Percentiles rank a stretch among this genome's conserved stretches.
phyloP scores from a whole-genome alignment of 2,113 vertebrate genomes.

The Orientallactaga bullata region DNA sequence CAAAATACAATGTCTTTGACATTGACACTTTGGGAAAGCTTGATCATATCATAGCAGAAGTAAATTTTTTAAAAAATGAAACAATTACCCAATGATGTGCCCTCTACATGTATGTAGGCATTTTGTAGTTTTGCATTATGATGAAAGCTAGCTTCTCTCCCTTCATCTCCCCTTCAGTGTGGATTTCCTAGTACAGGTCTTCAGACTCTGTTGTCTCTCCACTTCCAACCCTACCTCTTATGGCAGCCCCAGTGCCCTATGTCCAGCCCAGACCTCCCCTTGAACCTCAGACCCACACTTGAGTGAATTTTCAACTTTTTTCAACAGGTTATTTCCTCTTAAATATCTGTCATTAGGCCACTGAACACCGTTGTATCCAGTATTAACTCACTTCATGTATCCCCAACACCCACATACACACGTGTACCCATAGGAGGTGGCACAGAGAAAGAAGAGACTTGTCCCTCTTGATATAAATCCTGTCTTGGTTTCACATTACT shows the following conservation, averaged over 20 bases:
- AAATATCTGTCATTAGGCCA: not conserved
- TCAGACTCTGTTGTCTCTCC: not conserved
- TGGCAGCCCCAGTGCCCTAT: accelerated
- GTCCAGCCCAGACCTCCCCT: not conserved
- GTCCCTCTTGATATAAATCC: not conserved
- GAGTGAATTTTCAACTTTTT: not conserved
- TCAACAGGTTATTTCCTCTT: not conserved
- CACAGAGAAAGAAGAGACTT: not conserved
- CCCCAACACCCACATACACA: not conserved
- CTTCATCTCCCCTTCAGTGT: not conserved
- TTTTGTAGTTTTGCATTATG: not conserved
- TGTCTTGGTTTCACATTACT: not conserved
- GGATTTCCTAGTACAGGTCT: too few species aligned
- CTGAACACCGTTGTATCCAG: conserved; percentile 12
- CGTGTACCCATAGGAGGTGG: accelerated
- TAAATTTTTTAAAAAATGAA: not conserved
- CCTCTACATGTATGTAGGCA: accelerated
- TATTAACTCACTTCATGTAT: not conserved
- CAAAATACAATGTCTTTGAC: not conserved
- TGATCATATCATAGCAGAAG: not conserved
- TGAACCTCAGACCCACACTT: not conserved
- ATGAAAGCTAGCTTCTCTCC: not conserved
- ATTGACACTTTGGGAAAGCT: not conserved
- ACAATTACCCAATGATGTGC: not conserved
- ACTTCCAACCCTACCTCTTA: not conserved